These are phyloP conservation scores for Eudyptes chrysolophus DNA, from an alignment of 2,113 vertebrate species.

Conservation along the genomic window DNA sequence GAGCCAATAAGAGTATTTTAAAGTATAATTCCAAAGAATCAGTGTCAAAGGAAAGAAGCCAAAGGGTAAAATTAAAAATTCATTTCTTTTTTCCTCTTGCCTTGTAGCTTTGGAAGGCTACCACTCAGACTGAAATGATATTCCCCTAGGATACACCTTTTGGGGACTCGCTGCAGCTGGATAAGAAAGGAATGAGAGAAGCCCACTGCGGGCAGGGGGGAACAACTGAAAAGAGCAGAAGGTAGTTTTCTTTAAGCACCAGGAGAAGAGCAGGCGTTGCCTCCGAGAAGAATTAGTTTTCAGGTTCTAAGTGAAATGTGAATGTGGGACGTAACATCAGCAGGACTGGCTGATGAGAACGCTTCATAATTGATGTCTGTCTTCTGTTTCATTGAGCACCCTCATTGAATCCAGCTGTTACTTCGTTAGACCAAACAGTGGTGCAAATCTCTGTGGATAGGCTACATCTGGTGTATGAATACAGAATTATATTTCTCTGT, in stretches of 20 bases:
- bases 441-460: slow-evolving; percentile 52
- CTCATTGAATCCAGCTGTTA: slow-evolving; percentile 53
- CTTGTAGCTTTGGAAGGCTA: neutral
- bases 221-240: neutral
- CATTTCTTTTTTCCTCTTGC: neutral
- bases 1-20: neutral
- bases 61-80: neutral
- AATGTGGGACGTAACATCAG: neutral
- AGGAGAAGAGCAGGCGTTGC: neutral
- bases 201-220: too few relatives aligned
- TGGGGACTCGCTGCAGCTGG: neutral
- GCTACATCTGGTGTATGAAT: slow-evolving; percentile 62
- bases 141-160: neutral
- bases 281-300: neutral
- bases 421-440: slow-evolving; percentile 55
- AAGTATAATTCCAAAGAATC: neutral
- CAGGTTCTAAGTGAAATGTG: neutral
- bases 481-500: slow-evolving; percentile 33
- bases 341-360: neutral
- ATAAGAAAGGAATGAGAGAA: neutral
- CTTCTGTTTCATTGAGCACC: neutral
- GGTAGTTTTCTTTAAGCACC: neutral
- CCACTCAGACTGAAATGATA: neutral
- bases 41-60: neutral
- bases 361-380: slow-evolving; percentile 37